phyloP scores from a whole-genome alignment of 2,113 vertebrate species.

The Porphyrio hochstetteri region DNA sequence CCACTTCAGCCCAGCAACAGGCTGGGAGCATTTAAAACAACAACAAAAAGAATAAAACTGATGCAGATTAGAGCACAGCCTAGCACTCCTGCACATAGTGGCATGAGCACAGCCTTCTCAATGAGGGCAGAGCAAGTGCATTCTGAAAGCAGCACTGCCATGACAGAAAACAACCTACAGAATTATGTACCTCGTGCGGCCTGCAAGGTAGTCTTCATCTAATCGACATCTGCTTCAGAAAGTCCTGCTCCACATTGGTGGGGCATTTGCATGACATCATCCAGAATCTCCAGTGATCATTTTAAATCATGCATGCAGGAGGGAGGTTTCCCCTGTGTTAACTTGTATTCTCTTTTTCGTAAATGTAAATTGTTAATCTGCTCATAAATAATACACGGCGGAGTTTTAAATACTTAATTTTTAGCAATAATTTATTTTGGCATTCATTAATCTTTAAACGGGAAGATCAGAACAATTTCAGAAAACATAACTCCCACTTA shows the following conservation, averaged over 20 bases:
- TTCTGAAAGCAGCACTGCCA: not conserved
- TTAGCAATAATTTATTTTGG: not conserved
- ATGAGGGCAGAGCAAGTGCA: not conserved
- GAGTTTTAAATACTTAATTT: not conserved
- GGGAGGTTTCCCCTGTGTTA: not conserved
- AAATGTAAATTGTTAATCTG: not conserved
- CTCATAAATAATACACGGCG: not conserved
- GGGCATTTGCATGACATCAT: accelerated
- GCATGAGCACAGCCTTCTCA: not conserved
- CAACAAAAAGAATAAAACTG: not conserved
- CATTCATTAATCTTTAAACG: not conserved
- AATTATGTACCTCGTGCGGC: not conserved
- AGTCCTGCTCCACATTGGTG: not conserved
- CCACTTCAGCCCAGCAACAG: not conserved
- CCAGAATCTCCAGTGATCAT: not conserved
- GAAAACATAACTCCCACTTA: slow-evolving; percentile 2
- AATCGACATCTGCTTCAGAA: not conserved
- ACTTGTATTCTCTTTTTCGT: not conserved
- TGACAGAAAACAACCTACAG: not conserved
- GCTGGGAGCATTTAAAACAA: not conserved
- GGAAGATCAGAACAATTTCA: slow-evolving; percentile 2
- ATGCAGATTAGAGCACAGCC: not conserved
- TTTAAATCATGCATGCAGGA: not conserved
- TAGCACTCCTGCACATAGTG: not conserved
- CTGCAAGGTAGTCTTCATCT: not conserved